Conservation (phyloP, 2,797 vertebrate genomes). For the Apodemus agrarius region DNA sequence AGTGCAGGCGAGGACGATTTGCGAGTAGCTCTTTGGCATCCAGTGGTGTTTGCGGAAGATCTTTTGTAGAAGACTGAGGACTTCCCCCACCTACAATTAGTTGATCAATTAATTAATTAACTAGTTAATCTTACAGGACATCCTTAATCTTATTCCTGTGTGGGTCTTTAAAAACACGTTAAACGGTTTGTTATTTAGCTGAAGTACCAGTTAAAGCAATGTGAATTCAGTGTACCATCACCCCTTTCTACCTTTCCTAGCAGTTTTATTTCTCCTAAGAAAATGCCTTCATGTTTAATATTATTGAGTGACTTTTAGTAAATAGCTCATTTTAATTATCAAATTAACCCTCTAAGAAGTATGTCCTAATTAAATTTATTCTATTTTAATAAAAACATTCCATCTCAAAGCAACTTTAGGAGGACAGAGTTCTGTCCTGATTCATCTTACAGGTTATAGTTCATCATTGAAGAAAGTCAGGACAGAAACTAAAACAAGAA, state of each 20-base stretch:
- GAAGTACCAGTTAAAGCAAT: slow-evolving; percentile 9
- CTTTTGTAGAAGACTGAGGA: not conserved
- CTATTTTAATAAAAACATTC: not conserved
- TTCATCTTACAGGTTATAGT: too few species aligned
- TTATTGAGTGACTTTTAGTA: not conserved
- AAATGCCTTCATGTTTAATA: not conserved
- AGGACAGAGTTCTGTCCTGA: too few species aligned
- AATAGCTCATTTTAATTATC: not conserved
- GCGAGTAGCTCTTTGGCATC: not conserved
- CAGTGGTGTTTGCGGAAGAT: not conserved
- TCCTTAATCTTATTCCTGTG: slow-evolving; percentile 19
- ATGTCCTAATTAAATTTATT: not conserved
- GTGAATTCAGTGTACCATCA: not conserved
- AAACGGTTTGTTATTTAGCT: not conserved
- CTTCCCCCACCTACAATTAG: not conserved
- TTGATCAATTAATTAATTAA: not conserved
- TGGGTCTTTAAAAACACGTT: slow-evolving; percentile 34
- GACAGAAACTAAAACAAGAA: not conserved
- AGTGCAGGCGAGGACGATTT: not conserved
- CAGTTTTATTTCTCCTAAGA: not conserved
- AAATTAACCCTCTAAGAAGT: not conserved
- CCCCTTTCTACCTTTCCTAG: not conserved
- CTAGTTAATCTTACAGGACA: not conserved
- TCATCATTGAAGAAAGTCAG: not conserved
- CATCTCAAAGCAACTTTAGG: not conserved